Percentiles rank a stretch among this genome's conserved stretches.
Conservation (phyloP, 2,113 vertebrate species). For the Bujurquina vittata region DNA sequence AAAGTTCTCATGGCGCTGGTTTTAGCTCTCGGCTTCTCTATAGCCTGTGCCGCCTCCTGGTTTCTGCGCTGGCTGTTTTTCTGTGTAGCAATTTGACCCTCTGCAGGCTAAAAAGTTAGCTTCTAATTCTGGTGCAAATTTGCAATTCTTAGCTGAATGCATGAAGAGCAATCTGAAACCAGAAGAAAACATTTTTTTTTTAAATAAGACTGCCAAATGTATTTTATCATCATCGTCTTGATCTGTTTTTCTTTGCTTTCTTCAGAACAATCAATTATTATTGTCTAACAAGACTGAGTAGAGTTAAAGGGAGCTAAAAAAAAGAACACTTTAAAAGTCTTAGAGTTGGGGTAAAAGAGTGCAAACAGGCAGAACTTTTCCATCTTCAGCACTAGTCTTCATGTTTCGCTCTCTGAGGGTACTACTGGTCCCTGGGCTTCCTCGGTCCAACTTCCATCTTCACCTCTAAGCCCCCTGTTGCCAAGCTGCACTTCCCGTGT, state of each 20-base stretch:
- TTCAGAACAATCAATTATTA: not conserved
- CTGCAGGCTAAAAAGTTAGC: not conserved
- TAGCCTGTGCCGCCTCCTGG: not conserved
- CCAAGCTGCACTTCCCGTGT: conserved; percentile 53
- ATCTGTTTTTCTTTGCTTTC: not conserved
- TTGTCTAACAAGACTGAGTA: not conserved
- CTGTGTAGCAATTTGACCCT: not conserved
- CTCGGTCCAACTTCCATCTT: conserved; percentile 40
- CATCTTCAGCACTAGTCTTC: conserved; percentile 40
- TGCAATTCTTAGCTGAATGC: not conserved
- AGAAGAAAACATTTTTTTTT: not conserved
- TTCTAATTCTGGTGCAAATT: not conserved
- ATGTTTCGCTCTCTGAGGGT: conserved; percentile 24
- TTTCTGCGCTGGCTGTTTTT: not conserved
- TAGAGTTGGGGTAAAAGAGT: not conserved
- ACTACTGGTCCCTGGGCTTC: conserved; percentile 18
- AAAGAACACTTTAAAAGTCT: not conserved
- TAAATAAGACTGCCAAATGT: not conserved
- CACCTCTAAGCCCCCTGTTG: conserved; percentile 43
- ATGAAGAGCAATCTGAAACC: not conserved
- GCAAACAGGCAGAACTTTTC: conserved; percentile 42
- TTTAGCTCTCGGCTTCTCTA: not conserved
- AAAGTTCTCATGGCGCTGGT: no score
- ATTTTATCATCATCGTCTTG: not conserved
- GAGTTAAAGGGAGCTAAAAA: not conserved